Conservation (phyloP, 30 jellyfish, hydroid and myxozoan species). For the Sanderia malayensis region DNA sequence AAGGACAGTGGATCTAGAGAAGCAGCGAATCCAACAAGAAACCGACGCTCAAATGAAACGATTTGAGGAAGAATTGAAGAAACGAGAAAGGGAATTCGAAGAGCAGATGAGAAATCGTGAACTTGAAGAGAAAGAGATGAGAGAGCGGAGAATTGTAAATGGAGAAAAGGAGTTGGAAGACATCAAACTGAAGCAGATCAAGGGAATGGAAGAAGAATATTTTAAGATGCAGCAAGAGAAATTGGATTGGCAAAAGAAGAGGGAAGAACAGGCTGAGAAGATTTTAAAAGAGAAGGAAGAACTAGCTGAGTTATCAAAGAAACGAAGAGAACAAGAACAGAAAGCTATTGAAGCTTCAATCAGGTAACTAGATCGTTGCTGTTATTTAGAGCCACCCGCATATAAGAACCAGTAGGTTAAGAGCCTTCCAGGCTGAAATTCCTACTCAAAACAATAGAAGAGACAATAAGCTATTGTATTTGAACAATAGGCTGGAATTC, state of each 20-base stretch:
- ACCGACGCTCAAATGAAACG: constrained; percentile 7
- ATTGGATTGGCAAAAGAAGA: neutral
- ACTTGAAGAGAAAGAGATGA: constrained; percentile 19
- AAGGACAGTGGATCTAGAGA: constrained; percentile 8
- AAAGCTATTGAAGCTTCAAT: neutral
- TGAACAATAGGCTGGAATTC: no score
- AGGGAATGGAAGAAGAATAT: constrained; percentile 20
- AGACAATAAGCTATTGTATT: no score
- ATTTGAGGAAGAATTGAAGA: constrained; percentile 7
- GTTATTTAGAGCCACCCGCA: no score
- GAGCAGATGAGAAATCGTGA: constrained; percentile 7
- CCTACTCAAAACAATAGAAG: no score
- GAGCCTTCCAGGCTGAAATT: no score
- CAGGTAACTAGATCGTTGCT: neutral
- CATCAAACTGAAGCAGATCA: constrained; percentile 12
- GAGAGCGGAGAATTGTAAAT: constrained; percentile 2
- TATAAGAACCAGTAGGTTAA: no score
- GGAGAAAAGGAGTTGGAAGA: constrained; percentile 1
- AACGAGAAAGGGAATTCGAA: constrained; percentile 6
- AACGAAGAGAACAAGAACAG: neutral
- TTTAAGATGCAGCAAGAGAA: neutral
- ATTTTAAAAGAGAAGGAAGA: neutral
- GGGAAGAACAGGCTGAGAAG: constrained; percentile 25
- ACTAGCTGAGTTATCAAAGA: neutral
- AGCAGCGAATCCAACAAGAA: neutral